phyloP scores from a whole-genome alignment of 2,888 invertebrate species.

The Parascotia fuliginaria region DNA sequence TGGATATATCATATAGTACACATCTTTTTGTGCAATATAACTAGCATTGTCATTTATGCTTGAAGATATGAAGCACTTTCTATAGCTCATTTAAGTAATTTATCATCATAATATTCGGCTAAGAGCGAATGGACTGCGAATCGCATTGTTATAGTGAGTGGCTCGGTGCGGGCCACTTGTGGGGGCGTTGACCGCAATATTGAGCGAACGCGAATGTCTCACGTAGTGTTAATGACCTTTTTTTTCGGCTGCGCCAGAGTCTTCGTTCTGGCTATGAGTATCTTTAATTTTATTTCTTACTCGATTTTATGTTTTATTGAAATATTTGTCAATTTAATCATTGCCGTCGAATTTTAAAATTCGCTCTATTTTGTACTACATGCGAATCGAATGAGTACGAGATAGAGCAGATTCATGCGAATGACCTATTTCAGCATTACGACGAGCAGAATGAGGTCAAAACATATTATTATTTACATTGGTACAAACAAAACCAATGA shows the following conservation, averaged over 20 bases:
- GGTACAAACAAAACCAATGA: no score
- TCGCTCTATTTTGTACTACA: no score
- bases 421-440: background rate
- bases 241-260: conserved; percentile 76
- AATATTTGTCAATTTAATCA: no score
- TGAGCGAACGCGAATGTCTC: conserved; percentile 84
- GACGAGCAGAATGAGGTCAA: background rate
- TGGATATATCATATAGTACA: no score
- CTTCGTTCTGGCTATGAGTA: conserved; percentile 33
- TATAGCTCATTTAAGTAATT: conserved; percentile 6
- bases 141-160: conserved; percentile 44
- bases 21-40: no score
- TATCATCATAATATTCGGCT: conserved; percentile 21
- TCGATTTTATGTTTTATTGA: conserved; percentile 7
- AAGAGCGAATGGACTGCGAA: conserved; percentile 34
- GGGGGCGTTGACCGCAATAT: conserved; percentile 83
- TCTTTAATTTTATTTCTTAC: conserved; percentile 5
- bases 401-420: no score
- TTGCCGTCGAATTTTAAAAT: no score
- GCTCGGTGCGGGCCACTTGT: conserved; percentile 61
- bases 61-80: background rate
- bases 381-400: no score
- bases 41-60: no score
- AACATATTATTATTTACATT: background rate
- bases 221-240: conserved; percentile 84